These are phyloP conservation scores for Drosophila phalerata DNA, from an alignment of 2,888 invertebrate genomes.

Conservation along the genomic window DNA sequence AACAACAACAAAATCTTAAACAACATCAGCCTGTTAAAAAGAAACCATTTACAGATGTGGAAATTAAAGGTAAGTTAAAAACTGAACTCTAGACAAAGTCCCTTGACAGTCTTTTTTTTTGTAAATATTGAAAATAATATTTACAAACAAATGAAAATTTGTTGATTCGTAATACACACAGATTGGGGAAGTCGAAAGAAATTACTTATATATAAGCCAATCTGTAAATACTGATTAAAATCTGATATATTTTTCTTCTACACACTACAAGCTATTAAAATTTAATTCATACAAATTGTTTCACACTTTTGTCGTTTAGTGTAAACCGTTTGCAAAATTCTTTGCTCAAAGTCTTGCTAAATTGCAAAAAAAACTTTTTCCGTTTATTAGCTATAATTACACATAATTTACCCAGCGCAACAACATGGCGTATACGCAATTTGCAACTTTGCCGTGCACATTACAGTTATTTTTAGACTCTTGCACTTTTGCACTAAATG, in stretches of 20 bases:
- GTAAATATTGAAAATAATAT: conserved; percentile 15
- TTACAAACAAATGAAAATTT: conserved; percentile 10
- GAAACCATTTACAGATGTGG: conserved; percentile 85
- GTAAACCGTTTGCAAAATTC: conserved; percentile 5
- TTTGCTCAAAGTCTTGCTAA: not conserved
- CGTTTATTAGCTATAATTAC: conserved; percentile 15
- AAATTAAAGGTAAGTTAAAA: conserved; percentile 83
- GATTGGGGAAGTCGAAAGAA: too few species aligned
- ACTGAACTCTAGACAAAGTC: not conserved
- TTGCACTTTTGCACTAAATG: conserved; percentile 42
- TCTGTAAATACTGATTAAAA: too few species aligned
- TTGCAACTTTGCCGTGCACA: conserved; percentile 10
- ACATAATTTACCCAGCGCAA: conserved; percentile 6
- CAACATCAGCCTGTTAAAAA: conserved; percentile 84
- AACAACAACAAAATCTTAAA: not conserved
- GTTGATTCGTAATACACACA: too few species aligned
- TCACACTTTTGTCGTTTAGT: not conserved
- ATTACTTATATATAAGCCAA: too few species aligned
- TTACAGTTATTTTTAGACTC: conserved; percentile 3
- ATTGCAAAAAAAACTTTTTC: not conserved
- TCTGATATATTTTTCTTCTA: too few species aligned
- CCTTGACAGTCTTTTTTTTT: conserved; percentile 3
- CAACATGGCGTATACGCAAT: conserved; percentile 52
- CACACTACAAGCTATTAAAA: too few species aligned
- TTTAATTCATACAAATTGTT: too few species aligned